A percentile compares a stretch with the other conserved stretches of the same genome.
Conservation (phyloP, 2,797 vertebrate genomes). For the Heteromormyrus szaboi region DNA sequence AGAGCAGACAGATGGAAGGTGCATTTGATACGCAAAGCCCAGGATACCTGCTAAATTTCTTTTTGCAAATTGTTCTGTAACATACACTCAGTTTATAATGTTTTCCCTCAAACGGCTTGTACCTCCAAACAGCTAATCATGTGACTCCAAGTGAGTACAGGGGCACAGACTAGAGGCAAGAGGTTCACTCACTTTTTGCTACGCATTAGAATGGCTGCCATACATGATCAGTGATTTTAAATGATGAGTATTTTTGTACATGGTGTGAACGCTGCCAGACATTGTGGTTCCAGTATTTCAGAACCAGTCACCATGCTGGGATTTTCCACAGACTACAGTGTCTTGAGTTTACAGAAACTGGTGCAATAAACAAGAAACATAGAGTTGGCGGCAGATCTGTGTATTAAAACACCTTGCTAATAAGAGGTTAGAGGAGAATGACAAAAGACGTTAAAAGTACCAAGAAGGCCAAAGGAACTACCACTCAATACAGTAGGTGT, state of each 20-base stretch:
- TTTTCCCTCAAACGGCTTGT: background rate
- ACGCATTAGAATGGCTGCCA: background rate
- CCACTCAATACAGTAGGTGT: background rate
- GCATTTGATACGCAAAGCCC: background rate
- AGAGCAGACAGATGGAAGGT: background rate
- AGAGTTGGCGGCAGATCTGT: background rate
- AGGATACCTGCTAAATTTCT: background rate
- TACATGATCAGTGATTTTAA: background rate
- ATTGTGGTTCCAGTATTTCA: background rate
- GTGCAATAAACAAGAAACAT: background rate
- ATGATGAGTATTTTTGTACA: background rate
- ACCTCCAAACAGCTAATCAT: background rate
- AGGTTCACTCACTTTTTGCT: background rate
- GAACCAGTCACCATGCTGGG: background rate
- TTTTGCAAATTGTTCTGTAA: background rate
- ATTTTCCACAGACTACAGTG: background rate
- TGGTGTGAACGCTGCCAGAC: background rate
- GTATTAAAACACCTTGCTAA: background rate
- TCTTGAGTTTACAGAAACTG: background rate
- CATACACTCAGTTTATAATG: background rate
- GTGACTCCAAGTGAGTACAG: background rate
- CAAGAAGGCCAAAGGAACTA: background rate
- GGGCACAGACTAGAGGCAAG: background rate
- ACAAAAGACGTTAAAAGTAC: background rate
- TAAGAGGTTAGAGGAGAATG: background rate